Percentiles rank a stretch among this genome's conserved stretches.
Conservation (phyloP, 2,797 vertebrate genomes). For the Sebastes oblongus region DNA sequence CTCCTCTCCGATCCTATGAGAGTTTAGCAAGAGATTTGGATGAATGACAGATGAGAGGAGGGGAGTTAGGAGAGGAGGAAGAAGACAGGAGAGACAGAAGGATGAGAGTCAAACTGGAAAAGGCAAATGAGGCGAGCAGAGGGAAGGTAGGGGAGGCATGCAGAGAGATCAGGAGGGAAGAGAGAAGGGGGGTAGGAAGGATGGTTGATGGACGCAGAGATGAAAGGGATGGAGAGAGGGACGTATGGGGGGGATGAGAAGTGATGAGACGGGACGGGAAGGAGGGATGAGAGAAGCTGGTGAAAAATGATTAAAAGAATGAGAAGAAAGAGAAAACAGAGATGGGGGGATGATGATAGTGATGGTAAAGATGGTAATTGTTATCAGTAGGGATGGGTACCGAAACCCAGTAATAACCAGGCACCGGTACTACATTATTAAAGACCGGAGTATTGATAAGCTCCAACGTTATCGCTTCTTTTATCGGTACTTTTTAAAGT, state of each 20-base stretch:
- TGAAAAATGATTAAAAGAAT: neutral
- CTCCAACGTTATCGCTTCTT: no score
- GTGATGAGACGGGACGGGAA: neutral
- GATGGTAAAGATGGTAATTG: neutral
- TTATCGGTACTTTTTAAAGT: no score
- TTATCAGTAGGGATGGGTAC: neutral
- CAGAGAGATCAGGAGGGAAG: neutral
- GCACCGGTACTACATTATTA: no score
- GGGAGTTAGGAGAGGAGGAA: neutral
- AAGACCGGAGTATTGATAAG: no score
- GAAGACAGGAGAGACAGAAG: neutral
- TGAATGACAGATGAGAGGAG: conserved; percentile 10
- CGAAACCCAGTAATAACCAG: no score
- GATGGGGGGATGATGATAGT: neutral
- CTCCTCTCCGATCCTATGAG: neutral
- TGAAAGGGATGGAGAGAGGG: conserved; percentile 6
- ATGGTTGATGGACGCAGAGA: conserved; percentile 4
- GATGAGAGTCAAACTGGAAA: conserved; percentile 20
- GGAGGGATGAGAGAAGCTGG: neutral
- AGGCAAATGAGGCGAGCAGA: conserved; percentile 20
- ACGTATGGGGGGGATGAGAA: neutral
- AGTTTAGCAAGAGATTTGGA: neutral
- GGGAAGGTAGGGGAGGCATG: neutral
- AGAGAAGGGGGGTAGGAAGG: neutral
- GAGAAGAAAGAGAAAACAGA: neutral